Conservation (phyloP, 2,888 invertebrate genomes). For the Lycia hirtaria region DNA sequence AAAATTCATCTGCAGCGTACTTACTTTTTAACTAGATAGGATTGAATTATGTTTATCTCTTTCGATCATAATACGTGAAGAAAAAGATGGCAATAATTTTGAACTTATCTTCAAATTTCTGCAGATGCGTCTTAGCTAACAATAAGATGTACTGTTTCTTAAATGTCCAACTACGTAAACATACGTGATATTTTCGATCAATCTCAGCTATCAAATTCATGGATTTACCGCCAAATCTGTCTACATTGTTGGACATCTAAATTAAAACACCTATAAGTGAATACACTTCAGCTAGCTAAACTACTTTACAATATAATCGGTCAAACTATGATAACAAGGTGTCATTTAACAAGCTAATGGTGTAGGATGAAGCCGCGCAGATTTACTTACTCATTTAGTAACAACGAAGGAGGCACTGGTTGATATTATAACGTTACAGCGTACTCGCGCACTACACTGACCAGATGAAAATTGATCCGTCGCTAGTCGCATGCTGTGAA, state of each 20-base stretch:
- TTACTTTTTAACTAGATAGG: too few species aligned
- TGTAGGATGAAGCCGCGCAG: background rate
- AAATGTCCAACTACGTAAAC: too few species aligned
- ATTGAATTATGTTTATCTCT: background rate
- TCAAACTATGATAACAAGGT: constrained; percentile 17
- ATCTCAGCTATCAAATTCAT: too few species aligned
- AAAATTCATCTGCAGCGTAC: too few species aligned
- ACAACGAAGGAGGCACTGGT: constrained; percentile 25
- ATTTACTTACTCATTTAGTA: constrained; percentile 26
- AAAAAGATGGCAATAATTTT: background rate
- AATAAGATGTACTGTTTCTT: too few species aligned
- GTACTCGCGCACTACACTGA: background rate
- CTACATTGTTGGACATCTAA: too few species aligned
- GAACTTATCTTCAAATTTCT: too few species aligned
- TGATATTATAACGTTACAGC: constrained; percentile 17
- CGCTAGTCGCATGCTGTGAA: too few species aligned
- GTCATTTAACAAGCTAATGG: constrained; percentile 15
- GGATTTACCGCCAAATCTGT: too few species aligned
- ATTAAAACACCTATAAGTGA: background rate
- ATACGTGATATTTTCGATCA: too few species aligned
- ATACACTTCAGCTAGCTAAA: background rate
- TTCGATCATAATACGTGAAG: background rate
- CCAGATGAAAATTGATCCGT: too few species aligned
- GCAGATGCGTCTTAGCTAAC: too few species aligned
- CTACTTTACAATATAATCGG: background rate